These are phyloP conservation scores for Hirtodrosophila histrioides DNA, from an alignment of 2,888 invertebrate species.

Conservation along the genomic window DNA sequence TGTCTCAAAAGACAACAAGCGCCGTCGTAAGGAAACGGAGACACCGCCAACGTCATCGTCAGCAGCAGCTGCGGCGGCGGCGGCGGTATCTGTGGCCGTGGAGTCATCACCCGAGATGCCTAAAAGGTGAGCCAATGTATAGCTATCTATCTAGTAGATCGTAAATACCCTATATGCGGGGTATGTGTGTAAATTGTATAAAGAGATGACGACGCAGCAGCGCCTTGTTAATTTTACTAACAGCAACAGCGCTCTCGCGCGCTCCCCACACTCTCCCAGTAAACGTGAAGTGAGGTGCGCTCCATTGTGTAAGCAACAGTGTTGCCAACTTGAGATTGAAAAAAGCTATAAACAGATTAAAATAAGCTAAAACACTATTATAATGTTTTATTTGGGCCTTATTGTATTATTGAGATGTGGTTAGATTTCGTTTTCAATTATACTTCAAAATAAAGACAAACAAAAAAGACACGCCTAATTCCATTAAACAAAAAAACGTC, in stretches of 20 bases:
- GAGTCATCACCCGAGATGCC: constrained; percentile 84
- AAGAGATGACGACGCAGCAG: constrained; percentile 55
- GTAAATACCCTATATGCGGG: constrained; percentile 21
- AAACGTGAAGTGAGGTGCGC: constrained; percentile 43
- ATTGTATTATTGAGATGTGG: too few species aligned
- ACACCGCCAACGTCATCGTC: constrained; percentile 78
- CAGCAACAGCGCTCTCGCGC: constrained; percentile 9
- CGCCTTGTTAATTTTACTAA: constrained; percentile 28
- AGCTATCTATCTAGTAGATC: constrained; percentile 39
- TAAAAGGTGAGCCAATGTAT: constrained; percentile 81
- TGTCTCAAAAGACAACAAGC: constrained; percentile 84
- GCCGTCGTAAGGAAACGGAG: constrained; percentile 82
- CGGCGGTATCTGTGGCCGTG: constrained; percentile 67
- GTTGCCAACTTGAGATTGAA: constrained; percentile 22
- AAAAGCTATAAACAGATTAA: constrained; percentile 6
- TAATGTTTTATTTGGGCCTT: too few species aligned
- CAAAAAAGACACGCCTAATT: too few species aligned
- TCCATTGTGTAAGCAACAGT: constrained; percentile 55
- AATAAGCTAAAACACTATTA: not conserved
- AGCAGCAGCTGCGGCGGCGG: constrained; percentile 68
- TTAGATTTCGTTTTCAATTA: too few species aligned
- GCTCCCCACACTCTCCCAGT: constrained; percentile 5
- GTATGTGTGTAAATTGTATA: constrained; percentile 33
- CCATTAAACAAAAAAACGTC: not conserved
- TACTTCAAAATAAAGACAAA: too few species aligned